Percentiles rank a stretch among this genome's conserved stretches.
Conservation (phyloP, 2,888 invertebrate species). For the Cerastoderma edule region DNA sequence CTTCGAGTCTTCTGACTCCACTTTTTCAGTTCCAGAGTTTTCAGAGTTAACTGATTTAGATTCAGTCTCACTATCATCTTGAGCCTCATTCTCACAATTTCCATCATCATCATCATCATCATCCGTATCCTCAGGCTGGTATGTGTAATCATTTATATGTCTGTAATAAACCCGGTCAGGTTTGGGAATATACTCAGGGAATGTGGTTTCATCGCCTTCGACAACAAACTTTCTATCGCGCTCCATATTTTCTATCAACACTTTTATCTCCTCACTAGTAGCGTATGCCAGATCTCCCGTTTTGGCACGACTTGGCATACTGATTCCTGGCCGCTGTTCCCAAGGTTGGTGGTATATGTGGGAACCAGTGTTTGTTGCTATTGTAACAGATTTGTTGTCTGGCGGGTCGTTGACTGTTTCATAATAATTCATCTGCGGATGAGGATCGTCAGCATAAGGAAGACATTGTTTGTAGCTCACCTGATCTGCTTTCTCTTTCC, state of each 20-base stretch:
- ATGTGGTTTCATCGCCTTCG: slow-evolving; percentile 49
- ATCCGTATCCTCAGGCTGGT: slow-evolving; percentile 37
- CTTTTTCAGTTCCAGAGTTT: slow-evolving; percentile 54
- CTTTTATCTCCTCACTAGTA: slow-evolving; percentile 69
- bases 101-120: slow-evolving; percentile 32
- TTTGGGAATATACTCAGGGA: slow-evolving; percentile 42
- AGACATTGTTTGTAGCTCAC: slow-evolving; percentile 35
- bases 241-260: slow-evolving; percentile 68
- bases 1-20: slow-evolving; percentile 60
- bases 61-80: slow-evolving; percentile 42
- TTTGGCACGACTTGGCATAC: slow-evolving; percentile 48
- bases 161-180: slow-evolving; percentile 56
- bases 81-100: slow-evolving; percentile 25
- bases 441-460: slow-evolving; percentile 38
- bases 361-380: background rate
- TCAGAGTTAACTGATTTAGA: slow-evolving; percentile 49
- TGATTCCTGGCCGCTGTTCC: slow-evolving; percentile 42
- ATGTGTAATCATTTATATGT: slow-evolving; percentile 53
- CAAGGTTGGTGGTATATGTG: slow-evolving; percentile 55
- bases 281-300: slow-evolving; percentile 66
- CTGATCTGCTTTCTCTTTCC: slow-evolving; percentile 21
- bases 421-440: slow-evolving; percentile 48
- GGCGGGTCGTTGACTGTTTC: slow-evolving; percentile 45
- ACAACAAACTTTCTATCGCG: slow-evolving; percentile 56
- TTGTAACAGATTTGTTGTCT: slow-evolving; percentile 17